A percentile compares a stretch with the other conserved stretches of the same genome.
These are phyloP conservation scores for Hipparchia sbordonii DNA, from an alignment of 2,888 invertebrate species.

Conservation along the genomic window DNA sequence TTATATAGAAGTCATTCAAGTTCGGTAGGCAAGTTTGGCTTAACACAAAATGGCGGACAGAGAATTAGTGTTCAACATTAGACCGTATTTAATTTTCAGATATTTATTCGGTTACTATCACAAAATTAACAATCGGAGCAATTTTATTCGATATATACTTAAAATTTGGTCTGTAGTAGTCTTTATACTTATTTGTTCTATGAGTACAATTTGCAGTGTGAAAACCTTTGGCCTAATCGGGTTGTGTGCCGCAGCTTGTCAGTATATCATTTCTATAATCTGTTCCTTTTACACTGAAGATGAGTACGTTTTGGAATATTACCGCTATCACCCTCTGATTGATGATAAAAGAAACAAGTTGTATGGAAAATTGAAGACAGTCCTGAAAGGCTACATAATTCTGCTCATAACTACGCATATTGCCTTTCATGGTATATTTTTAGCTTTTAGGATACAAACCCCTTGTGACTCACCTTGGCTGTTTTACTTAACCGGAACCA, in stretches of 20 bases:
- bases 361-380: conserved; percentile 4
- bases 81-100: conserved; percentile 12
- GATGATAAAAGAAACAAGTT: conserved; percentile 6
- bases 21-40: not conserved
- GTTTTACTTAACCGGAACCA: not conserved
- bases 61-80: conserved; percentile 4
- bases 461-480: not conserved
- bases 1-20: not conserved
- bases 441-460: not conserved
- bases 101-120: conserved; percentile 23
- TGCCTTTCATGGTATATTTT: not conserved
- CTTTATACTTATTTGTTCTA: not conserved
- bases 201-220: not conserved
- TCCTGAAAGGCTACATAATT: not conserved
- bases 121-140: not conserved
- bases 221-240: not conserved
- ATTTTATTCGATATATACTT: not conserved
- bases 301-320: conserved; percentile 18
- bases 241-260: not conserved
- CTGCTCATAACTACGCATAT: not conserved
- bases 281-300: conserved; percentile 20
- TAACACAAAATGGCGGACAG: conserved; percentile 7
- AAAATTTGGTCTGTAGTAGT: not conserved
- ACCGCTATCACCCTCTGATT: not conserved
- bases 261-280: not conserved